Evolutionary conservation across 2,888 invertebrate species (phyloP).

Genomic region (Cataglyphis cursor): DNA sequence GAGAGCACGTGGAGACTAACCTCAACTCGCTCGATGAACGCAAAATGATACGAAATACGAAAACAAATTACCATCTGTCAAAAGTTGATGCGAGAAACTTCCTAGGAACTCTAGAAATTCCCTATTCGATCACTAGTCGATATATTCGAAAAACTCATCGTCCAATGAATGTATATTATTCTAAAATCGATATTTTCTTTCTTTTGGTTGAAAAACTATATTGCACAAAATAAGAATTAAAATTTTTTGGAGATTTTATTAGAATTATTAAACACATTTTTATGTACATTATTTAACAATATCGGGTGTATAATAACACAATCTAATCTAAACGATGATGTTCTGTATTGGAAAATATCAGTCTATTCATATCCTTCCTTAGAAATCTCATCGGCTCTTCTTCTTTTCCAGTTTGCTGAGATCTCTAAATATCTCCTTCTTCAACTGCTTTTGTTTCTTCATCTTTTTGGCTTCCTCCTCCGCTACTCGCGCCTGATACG

Average conservation of each 20-base stretch:
- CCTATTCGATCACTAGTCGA: too few relatives aligned
- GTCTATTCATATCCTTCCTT: neutral
- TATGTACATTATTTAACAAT: neutral
- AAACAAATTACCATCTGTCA: too few relatives aligned
- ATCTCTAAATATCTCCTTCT: slow-evolving; percentile 91
- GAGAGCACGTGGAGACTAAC: neutral
- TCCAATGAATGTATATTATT: too few relatives aligned
- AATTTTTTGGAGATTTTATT: neutral
- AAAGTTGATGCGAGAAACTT: too few relatives aligned
- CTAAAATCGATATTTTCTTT: too few relatives aligned
- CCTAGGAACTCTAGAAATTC: too few relatives aligned
- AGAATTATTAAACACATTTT: neutral
- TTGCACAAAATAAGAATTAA: too few relatives aligned
- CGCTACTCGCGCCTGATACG: slow-evolving; percentile 89
- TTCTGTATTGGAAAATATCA: neutral
- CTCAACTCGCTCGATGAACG: neutral
- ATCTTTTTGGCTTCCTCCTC: slow-evolving; percentile 85
- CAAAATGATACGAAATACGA: too few relatives aligned
- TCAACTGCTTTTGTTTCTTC: slow-evolving; percentile 92
- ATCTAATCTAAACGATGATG: neutral
- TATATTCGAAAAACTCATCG: too few relatives aligned
- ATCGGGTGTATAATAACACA: neutral
- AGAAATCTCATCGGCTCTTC: slow-evolving; percentile 50
- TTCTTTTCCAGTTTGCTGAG: slow-evolving; percentile 90
- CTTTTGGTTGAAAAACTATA: too few relatives aligned